Base-by-base conservation (phyloP, 2,113 vertebrate species). In the Osmerus eperlanus region DNA sequence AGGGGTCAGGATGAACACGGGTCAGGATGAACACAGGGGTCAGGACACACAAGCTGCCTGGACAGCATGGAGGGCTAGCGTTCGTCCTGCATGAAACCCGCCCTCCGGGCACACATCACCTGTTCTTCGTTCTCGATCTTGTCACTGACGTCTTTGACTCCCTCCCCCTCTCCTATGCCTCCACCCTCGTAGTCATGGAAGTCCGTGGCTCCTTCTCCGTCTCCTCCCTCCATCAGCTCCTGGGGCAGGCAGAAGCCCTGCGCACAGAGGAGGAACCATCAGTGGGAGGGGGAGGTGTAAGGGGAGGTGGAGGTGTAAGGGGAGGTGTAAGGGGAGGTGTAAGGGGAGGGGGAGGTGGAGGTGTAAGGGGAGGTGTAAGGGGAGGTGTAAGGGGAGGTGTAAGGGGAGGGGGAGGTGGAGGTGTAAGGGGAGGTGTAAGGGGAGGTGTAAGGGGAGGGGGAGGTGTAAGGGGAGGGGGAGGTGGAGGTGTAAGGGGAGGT, bases 91-190 rank as follows among this genome's bases (percentile, higher is more conserved):
- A 6, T 36, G 7, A 36, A 36, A 36, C 1, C 21, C 4, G n/a
- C 21, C 13, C 25, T 29, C 36, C 21, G 2, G 55, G 29, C n/a
- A 19, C 4, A 60, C 58, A 18, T 82, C 53, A 94, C 97, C 96
- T 99, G 97, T 59, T 98, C 97, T 90, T 99, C 97, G 23, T 93
- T 96, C 88, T 98, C 96, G 71, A 99, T 97, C 90, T 94, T 95
- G 85, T 99, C 93, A 6, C 97, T 99, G 86, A 99, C 93, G 47
- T 99, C 97, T 84, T 97, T 99, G 81, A 78, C 78, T 72, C 97
- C 97, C 76, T 98, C 94, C 0, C 97, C 97, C 76, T 98, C 96
- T 81, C 97, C 97, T 25, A 99, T 94, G 3, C 97, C 97, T 13
- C 95, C 96, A 0, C 94, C 95, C 63, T 98, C 96, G 0, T 96